phyloP scores from a whole-genome alignment of 2,113 vertebrate genomes.

The Xenus cinereus region DNA sequence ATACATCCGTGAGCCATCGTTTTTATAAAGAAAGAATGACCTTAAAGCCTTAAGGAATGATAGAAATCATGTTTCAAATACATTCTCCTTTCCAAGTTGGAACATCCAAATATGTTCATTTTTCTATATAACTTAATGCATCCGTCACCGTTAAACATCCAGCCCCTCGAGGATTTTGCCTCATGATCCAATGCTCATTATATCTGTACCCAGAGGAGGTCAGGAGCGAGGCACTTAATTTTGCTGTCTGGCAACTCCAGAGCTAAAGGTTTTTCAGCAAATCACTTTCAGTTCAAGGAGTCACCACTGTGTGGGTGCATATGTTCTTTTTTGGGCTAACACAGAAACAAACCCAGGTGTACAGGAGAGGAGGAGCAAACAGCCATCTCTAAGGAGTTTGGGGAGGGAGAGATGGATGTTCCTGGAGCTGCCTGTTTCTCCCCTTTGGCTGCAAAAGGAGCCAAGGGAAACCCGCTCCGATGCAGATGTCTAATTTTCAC shows the following conservation, averaged over 20 bases:
- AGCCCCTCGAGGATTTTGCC: background rate
- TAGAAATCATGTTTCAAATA: background rate
- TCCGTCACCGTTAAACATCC: background rate
- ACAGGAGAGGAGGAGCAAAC: background rate
- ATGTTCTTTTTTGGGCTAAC: background rate
- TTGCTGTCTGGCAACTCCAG: background rate
- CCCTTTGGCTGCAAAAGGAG: background rate
- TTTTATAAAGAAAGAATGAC: background rate
- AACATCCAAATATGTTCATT: background rate
- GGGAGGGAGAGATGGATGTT: background rate
- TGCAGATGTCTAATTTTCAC: background rate
- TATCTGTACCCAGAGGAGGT: background rate
- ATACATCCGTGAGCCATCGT: background rate
- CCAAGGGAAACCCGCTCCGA: background rate
- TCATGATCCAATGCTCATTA: background rate
- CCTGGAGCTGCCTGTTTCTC: background rate
- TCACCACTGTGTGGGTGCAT: accelerated
- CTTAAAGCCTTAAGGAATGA: background rate
- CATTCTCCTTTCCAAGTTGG: background rate
- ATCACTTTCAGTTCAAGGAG: background rate
- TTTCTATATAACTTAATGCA: background rate
- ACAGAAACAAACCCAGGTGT: background rate
- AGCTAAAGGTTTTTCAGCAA: background rate
- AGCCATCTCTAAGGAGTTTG: accelerated
- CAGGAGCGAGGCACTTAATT: background rate